These are phyloP conservation scores for Caenorhabditis wallacei DNA, from an alignment of 2,888 invertebrate species.

Conservation along the genomic window DNA sequence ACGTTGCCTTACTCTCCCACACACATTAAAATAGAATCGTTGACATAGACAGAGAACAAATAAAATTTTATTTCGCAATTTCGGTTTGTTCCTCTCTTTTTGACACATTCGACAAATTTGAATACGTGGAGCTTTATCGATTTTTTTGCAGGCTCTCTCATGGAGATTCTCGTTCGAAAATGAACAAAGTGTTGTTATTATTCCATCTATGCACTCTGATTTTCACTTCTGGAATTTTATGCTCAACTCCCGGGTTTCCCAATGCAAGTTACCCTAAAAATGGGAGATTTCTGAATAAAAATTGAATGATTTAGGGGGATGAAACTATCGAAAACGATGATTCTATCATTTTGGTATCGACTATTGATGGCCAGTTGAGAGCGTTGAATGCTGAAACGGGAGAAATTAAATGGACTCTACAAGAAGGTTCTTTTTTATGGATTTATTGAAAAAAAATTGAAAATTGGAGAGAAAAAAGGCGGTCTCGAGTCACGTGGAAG, in stretches of 20 bases:
- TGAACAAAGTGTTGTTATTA: neutral
- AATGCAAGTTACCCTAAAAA: slow-evolving; percentile 16
- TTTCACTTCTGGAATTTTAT: neutral
- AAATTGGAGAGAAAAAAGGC: no score
- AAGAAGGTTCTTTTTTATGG: slow-evolving; percentile 87
- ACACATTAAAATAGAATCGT: neutral
- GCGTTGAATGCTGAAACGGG: slow-evolving; percentile 93
- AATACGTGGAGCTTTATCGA: slow-evolving; percentile 27
- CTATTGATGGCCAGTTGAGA: slow-evolving; percentile 93
- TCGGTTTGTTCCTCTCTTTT: no score
- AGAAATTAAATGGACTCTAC: slow-evolving; percentile 92
- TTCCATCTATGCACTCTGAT: slow-evolving; percentile 41
- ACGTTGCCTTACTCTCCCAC: slow-evolving; percentile 27
- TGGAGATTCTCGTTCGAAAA: slow-evolving; percentile 24
- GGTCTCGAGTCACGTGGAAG: no score
- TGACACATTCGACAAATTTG: slow-evolving; percentile 12
- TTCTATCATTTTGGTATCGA: slow-evolving; percentile 89
- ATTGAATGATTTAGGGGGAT: slow-evolving; percentile 23
- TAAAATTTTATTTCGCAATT: slow-evolving; percentile 39
- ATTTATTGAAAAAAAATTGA: neutral
- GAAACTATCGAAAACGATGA: slow-evolving; percentile 13
- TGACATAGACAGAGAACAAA: neutral
- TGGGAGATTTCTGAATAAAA: neutral
- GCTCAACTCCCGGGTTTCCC: slow-evolving; percentile 12
- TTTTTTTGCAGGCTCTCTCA: slow-evolving; percentile 24